Conservation (phyloP, 2,797 vertebrate genomes). For the Psittacula echo region DNA sequence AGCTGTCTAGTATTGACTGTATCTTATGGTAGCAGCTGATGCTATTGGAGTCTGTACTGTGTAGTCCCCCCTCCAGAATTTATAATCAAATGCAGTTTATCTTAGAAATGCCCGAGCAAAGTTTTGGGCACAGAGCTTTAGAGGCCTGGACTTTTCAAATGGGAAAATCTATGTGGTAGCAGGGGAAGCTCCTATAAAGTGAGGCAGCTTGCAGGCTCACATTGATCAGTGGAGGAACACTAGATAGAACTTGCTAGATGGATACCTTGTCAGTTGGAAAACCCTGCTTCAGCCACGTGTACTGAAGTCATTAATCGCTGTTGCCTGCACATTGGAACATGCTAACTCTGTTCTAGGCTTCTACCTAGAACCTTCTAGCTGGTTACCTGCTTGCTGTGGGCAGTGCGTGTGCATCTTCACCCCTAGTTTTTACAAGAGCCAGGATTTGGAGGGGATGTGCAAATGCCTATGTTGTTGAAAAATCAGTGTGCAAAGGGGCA, state of each 20-base stretch:
- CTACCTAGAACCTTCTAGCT: not conserved
- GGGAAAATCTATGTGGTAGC: not conserved
- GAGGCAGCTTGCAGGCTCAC: not conserved
- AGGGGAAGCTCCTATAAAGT: not conserved
- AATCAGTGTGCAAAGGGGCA: accelerated
- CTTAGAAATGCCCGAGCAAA: not conserved
- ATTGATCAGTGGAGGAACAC: not conserved
- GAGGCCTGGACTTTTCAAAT: not conserved
- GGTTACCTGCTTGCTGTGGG: not conserved
- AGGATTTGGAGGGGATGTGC: not conserved
- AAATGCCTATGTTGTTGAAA: not conserved
- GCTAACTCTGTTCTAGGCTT: not conserved
- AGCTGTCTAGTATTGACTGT: not conserved
- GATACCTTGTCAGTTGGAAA: not conserved
- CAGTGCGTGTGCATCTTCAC: accelerated
- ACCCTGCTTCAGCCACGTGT: not conserved
- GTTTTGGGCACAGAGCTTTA: not conserved
- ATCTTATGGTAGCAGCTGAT: not conserved
- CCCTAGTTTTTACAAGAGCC: not conserved
- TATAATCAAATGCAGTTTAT: not conserved
- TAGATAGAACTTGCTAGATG: not conserved
- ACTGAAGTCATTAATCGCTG: not conserved
- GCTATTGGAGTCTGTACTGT: not conserved
- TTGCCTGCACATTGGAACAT: not conserved
- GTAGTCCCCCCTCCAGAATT: not conserved